Conservation (phyloP, 2,888 invertebrate species). For the Salpingus planirostris region DNA sequence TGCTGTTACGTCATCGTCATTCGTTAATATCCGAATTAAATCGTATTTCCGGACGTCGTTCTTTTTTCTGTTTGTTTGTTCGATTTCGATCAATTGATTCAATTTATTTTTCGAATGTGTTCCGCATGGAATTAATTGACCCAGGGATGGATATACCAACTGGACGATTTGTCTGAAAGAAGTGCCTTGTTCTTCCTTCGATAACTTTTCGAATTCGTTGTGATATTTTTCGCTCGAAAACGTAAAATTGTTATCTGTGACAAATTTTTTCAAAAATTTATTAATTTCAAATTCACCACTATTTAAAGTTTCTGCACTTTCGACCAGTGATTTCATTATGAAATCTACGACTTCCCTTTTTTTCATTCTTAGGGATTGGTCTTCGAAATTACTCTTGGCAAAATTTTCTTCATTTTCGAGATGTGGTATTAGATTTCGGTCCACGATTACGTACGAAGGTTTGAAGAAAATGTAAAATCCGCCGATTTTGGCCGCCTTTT, state of each 20-base stretch:
- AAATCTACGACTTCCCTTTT: background rate
- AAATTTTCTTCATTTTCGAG: conserved; percentile 1
- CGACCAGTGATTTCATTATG: background rate
- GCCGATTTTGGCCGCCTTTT: conserved; percentile 17
- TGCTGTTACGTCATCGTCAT: conserved; percentile 7
- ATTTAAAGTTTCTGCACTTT: background rate
- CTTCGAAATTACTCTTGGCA: background rate
- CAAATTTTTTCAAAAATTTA: background rate
- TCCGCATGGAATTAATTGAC: too few relatives aligned
- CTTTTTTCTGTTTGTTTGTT: conserved; percentile 16
- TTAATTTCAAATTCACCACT: background rate
- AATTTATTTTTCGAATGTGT: too few relatives aligned
- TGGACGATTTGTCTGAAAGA: conserved; percentile 1
- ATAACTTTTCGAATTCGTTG: background rate
- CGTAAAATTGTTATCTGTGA: background rate
- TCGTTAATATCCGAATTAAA: conserved; percentile 15
- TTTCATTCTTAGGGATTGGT: background rate
- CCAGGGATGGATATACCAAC: background rate
- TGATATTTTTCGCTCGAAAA: background rate
- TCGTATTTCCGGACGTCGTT: conserved; percentile 17
- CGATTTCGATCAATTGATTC: conserved; percentile 3
- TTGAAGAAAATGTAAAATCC: conserved; percentile 23
- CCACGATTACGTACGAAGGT: conserved; percentile 19
- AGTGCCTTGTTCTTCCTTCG: background rate
- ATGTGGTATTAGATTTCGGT: conserved; percentile 8